Base-by-base conservation (phyloP, 2,797 vertebrate species). In the Tenualosa ilisha region DNA sequence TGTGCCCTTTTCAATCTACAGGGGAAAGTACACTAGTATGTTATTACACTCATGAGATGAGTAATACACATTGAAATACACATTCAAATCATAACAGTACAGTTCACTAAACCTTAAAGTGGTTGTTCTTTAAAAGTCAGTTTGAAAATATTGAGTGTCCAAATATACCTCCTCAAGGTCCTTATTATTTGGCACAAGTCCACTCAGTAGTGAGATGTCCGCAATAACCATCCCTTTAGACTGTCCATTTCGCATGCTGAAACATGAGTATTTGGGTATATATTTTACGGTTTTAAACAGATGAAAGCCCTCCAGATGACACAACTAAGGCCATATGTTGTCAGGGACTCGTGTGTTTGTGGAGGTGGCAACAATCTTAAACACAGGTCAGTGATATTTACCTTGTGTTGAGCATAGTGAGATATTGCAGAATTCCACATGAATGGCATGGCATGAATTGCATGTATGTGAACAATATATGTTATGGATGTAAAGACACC, bases 171-270 rank as follows among this genome's bases (percentile, higher is more conserved):
- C 91, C 46, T 95, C 92, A 0, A 95, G 92, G 4, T 95, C 93
- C 17, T 86, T 88, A 3, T 86, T 89, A 56, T 94, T 90, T 81
- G 92, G 93, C n/a, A 92, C 90, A 50, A 95, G 90, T 17, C 95
- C 95, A 84, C 93, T 94, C 81, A 95, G 88, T 17, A 95, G 92
- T 22, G 93, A 92, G 82, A 95, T 91, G 87, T 95, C 95, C 87
- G 94, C 94, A 79, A 95, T 82, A 11, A 93, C 94, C 94, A 95
- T 95, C 82, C 93, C 94, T 51, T 89, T 90, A 84, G 85, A 31
- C 15, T 61, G 90, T 37, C 83, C 82, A 75, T 85, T 87, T 84
- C 88, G 83, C 75, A 90, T 86, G 43, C 93, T 94, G 86, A 82
- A 54, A 40, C 68, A 43, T 43, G 13, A 22, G 22, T 8, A n/a